Percentiles rank a stretch among this genome's conserved stretches.
phyloP scores from a whole-genome alignment of 1,140 invertebrate species.

The Drosophila nikananu region DNA sequence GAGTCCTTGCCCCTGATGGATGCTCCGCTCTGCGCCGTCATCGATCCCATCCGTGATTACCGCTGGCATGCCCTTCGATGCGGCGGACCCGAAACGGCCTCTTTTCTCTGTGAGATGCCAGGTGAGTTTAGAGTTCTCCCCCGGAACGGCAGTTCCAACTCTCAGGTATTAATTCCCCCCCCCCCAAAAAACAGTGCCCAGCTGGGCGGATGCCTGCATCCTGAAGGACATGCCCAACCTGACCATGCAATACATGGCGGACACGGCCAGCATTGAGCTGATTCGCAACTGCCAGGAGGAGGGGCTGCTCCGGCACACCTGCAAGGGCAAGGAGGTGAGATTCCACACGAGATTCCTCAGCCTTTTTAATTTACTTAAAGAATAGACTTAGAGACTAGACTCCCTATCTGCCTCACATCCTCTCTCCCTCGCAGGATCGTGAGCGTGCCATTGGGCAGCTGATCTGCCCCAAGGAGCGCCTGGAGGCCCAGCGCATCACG shows the following conservation, averaged over 20 bases:
- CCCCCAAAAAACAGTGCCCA: constrained; percentile 88
- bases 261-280: constrained; percentile 92
- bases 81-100: constrained; percentile 90
- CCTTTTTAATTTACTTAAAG: too few species aligned
- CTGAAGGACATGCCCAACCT: constrained; percentile 89
- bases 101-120: constrained; percentile 91
- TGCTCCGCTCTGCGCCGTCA: constrained; percentile 88
- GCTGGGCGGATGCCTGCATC: constrained; percentile 89
- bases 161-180: not conserved
- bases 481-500: constrained; percentile 79
- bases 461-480: constrained; percentile 79
- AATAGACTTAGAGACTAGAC: too few species aligned
- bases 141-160: not conserved
- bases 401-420: too few species aligned
- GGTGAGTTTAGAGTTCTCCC: constrained; percentile 85
- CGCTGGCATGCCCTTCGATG: constrained; percentile 90
- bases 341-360: not conserved
- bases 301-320: constrained; percentile 90
- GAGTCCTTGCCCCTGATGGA: constrained; percentile 86
- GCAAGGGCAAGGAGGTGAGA: constrained; percentile 89
- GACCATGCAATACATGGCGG: constrained; percentile 90
- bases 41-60: constrained; percentile 90
- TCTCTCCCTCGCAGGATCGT: constrained; percentile 56
- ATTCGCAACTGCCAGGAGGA: constrained; percentile 94
- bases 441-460: constrained; percentile 72